Percentiles rank a stretch among this genome's conserved stretches.
These are phyloP conservation scores for Neoniphon sammara DNA, from an alignment of 2,797 vertebrate genomes.

Conservation along the genomic window DNA sequence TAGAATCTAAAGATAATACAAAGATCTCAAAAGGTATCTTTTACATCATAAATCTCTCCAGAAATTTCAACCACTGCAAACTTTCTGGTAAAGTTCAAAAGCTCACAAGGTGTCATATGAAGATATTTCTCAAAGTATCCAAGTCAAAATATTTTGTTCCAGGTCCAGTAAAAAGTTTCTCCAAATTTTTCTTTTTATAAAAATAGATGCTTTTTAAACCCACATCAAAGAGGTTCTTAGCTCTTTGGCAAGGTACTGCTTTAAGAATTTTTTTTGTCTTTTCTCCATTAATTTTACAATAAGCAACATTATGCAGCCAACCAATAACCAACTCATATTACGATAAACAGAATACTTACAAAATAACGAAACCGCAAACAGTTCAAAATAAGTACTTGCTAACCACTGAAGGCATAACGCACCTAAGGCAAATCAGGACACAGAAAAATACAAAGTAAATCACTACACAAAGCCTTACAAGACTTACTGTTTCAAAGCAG, in stretches of 20 bases:
- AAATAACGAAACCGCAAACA: slow-evolving; percentile 83
- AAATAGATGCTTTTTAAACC: slow-evolving; percentile 99
- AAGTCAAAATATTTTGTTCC: slow-evolving; percentile 99
- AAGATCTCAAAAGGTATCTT: slow-evolving; percentile 94
- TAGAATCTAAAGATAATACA: slow-evolving; percentile 89
- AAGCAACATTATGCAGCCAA: slow-evolving; percentile 92
- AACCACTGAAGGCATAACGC: slow-evolving; percentile 84
- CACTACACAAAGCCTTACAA: slow-evolving; percentile 87
- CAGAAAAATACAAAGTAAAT: slow-evolving; percentile 75
- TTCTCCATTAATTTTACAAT: slow-evolving; percentile 93
- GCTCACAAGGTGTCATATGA: slow-evolving; percentile 99
- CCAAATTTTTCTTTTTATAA: slow-evolving; percentile 98
- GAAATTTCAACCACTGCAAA: slow-evolving; percentile 91
- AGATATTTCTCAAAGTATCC: slow-evolving; percentile 99
- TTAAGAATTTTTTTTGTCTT: slow-evolving; percentile 93
- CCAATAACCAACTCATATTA: slow-evolving; percentile 88
- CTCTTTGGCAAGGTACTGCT: slow-evolving; percentile 99
- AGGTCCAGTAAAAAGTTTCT: slow-evolving; percentile 99
- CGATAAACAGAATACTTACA: slow-evolving; percentile 81
- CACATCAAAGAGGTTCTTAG: slow-evolving; percentile 99
- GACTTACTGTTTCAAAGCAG: slow-evolving; percentile 89
- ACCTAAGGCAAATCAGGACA: slow-evolving; percentile 85
- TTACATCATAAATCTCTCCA: slow-evolving; percentile 94
- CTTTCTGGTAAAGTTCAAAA: slow-evolving; percentile 99
- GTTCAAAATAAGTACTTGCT: slow-evolving; percentile 85